Conservation (phyloP, 2,888 invertebrate species). For the Ametastegia equiseti region DNA sequence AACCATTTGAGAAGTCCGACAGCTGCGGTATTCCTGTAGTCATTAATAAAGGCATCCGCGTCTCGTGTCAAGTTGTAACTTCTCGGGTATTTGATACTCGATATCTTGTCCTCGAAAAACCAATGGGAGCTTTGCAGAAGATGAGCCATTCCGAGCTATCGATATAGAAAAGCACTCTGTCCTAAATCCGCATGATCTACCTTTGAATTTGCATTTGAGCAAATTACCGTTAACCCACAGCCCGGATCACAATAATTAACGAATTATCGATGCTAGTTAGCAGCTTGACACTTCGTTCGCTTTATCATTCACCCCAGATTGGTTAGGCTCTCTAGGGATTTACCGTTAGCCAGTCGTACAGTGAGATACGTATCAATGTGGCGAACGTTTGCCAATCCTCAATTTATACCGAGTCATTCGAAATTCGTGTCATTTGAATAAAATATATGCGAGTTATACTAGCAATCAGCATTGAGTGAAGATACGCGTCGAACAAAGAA, state of each 20-base stretch:
- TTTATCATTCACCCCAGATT: conserved; percentile 40
- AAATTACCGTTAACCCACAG: not conserved
- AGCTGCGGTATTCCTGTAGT: conserved; percentile 89
- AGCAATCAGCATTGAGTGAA: too few species aligned
- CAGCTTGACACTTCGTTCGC: conserved; percentile 33
- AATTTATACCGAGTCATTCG: conserved; percentile 22
- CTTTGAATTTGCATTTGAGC: conserved; percentile 13
- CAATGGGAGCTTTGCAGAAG: conserved; percentile 80
- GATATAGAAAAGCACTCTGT: not conserved
- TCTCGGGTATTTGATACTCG: conserved; percentile 85
- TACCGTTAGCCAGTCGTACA: conserved; percentile 10
- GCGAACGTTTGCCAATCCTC: not conserved
- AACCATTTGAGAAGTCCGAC: conserved; percentile 85
- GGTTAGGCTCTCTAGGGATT: conserved; percentile 22
- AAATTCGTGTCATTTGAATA: not conserved
- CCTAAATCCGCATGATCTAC: not conserved
- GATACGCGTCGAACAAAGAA: not conserved
- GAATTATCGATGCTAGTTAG: conserved; percentile 27
- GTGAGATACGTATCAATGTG: conserved; percentile 18
- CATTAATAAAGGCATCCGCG: conserved; percentile 81
- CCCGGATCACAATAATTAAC: conserved; percentile 24
- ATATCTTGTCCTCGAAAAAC: conserved; percentile 78
- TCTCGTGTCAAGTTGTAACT: conserved; percentile 81
- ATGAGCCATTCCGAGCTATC: conserved; percentile 68
- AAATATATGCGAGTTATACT: too few species aligned